phyloP scores from a whole-genome alignment of 2,113 vertebrate species.

The Ardeotis arabs region DNA sequence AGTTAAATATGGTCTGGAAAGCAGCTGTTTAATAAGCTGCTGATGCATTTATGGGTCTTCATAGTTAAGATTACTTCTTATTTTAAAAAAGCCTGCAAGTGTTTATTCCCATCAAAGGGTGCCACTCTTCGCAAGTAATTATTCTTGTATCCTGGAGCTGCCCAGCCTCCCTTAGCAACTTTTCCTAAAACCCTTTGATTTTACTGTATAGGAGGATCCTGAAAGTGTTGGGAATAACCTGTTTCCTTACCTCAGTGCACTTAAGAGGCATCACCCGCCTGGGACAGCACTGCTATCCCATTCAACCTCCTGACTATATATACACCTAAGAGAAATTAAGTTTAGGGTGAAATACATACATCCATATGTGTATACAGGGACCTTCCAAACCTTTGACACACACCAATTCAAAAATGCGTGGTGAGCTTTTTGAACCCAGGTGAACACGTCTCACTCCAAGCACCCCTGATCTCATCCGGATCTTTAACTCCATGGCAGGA shows the following conservation, averaged over 20 bases:
- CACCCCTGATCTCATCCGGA: not conserved
- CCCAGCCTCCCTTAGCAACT: not conserved
- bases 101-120: not conserved
- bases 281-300: fast-evolving
- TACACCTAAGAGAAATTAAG: not conserved
- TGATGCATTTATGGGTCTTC: not conserved
- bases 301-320: not conserved
- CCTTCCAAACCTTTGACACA: not conserved
- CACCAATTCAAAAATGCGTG: not conserved
- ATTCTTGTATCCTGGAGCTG: not conserved
- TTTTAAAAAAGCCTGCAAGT: not conserved
- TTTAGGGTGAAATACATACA: fast-evolving
- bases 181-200: not conserved
- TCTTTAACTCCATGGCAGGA: not conserved
- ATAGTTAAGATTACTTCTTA: not conserved
- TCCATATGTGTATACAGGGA: not conserved
- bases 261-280: not conserved
- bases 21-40: not conserved
- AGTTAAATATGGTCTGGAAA: not conserved
- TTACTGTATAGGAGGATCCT: not conserved
- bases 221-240: not conserved
- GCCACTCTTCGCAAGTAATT: not conserved
- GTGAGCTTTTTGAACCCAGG: not conserved
- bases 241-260: not conserved
- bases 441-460: not conserved